Conservation (phyloP, 2,888 invertebrate species). For the Phlogophora meticulosa region DNA sequence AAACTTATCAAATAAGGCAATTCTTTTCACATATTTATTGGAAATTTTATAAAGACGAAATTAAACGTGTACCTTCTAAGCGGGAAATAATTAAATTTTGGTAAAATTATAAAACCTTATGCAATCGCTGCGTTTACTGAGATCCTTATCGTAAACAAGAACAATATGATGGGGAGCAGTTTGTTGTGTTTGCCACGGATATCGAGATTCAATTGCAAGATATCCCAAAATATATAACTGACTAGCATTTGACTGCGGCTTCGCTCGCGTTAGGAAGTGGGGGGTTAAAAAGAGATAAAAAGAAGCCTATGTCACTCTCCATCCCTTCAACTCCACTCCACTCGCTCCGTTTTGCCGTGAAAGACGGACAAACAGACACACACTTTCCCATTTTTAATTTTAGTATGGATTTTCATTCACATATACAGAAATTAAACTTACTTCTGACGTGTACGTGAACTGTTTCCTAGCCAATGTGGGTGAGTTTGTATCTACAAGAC, state of each 20-base stretch:
- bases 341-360: no score
- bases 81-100: slow-evolving; percentile 68
- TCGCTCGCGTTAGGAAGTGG: no score
- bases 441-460: no score
- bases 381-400: not conserved
- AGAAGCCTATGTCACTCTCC: no score
- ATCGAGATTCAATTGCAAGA: slow-evolving; percentile 47
- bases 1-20: slow-evolving; percentile 67
- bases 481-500: no score
- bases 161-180: slow-evolving; percentile 59
- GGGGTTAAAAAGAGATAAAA: no score
- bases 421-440: no score
- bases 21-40: slow-evolving; percentile 76
- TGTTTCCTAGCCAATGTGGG: no score
- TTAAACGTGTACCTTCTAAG: slow-evolving; percentile 57
- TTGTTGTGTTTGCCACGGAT: slow-evolving; percentile 30
- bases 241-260: not conserved
- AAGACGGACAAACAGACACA: no score
- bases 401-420: no score
- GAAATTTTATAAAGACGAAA: slow-evolving; percentile 60
- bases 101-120: slow-evolving; percentile 60
- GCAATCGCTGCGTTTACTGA: slow-evolving; percentile 49
- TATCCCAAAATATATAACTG: slow-evolving; percentile 12
- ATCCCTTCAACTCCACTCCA: no score
- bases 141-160: slow-evolving; percentile 62